Percentiles rank a stretch among this genome's conserved stretches.
Evolutionary conservation across 2,797 vertebrate species (phyloP).

Genomic region (Chromobotia macracanthus): DNA sequence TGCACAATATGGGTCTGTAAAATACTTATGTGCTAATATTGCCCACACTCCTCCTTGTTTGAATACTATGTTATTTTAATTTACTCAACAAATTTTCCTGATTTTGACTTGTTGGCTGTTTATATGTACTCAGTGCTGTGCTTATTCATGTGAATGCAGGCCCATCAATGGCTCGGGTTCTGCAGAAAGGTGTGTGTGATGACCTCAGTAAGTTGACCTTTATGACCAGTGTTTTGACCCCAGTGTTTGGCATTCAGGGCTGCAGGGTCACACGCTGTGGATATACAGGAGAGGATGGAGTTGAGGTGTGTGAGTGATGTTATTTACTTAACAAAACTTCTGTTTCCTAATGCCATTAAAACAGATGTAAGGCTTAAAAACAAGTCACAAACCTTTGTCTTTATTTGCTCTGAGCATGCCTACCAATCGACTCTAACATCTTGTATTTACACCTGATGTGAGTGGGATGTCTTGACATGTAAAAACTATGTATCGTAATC

Average conservation of each 20-base stretch:
- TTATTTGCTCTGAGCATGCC: too few species aligned
- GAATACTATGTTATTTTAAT: neutral
- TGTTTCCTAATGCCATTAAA: neutral
- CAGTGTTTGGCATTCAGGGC: conserved; percentile 82
- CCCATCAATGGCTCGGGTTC: conserved; percentile 82
- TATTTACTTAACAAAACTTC: too few species aligned
- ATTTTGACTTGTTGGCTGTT: neutral
- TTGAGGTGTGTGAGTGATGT: conserved; percentile 80
- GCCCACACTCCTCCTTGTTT: neutral
- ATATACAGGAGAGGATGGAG: conserved; percentile 95
- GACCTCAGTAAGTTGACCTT: conserved; percentile 89
- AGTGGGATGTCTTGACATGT: too few species aligned
- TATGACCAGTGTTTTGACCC: conserved; percentile 87
- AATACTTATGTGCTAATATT: neutral
- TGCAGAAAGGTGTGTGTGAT: conserved; percentile 85
- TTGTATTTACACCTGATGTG: too few species aligned
- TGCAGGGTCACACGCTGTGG: conserved; percentile 94
- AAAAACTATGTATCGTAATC: too few species aligned
- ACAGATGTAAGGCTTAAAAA: neutral
- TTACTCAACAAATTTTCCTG: neutral
- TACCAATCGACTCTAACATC: too few species aligned
- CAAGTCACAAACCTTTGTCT: too few species aligned
- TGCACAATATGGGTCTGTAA: neutral
- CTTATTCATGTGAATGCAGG: conserved; percentile 71
- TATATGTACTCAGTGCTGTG: conserved; percentile 26